Evolutionary conservation across 1,140 invertebrate species (phyloP).

Genomic region (Melanaphis sacchari): DNA sequence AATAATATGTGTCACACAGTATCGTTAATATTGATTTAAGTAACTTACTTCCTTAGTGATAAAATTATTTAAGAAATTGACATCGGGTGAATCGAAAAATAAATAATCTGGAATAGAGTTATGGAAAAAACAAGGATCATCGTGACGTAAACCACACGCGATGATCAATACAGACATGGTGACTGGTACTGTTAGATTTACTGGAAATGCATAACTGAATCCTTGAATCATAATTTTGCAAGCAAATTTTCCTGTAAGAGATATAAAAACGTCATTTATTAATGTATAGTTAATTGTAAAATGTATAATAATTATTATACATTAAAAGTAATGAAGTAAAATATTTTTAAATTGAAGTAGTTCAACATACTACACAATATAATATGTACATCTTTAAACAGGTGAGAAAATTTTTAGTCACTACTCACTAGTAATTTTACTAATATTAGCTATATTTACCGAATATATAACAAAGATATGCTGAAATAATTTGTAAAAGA

Average conservation of each 20-base stretch:
- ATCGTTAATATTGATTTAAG: not conserved
- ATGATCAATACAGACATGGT: slow-evolving; percentile 87
- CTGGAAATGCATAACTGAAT: slow-evolving; percentile 94
- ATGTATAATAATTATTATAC: not conserved
- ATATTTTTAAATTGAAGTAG: not conserved
- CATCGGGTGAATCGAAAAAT: slow-evolving; percentile 86
- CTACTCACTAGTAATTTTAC: not conserved
- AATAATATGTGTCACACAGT: not conserved
- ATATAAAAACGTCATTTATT: slow-evolving; percentile 58
- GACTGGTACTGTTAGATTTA: slow-evolving; percentile 89
- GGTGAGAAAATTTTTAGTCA: not conserved
- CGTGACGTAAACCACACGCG: slow-evolving; percentile 84
- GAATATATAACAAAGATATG: slow-evolving; percentile 89
- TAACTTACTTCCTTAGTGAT: slow-evolving; percentile 74
- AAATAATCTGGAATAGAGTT: slow-evolving; percentile 85
- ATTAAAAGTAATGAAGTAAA: not conserved
- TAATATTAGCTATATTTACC: slow-evolving; percentile 65
- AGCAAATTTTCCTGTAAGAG: slow-evolving; percentile 81
- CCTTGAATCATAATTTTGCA: slow-evolving; percentile 97
- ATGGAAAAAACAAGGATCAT: slow-evolving; percentile 88
- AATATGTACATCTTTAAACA: not conserved
- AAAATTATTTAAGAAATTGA: slow-evolving; percentile 83
- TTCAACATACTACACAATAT: not conserved
- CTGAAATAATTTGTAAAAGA: slow-evolving; percentile 80
- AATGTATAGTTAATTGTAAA: slow-evolving; percentile 50